Evolutionary conservation across 2,888 invertebrate species (phyloP).

Genomic region (Iselma pallidipennis): DNA sequence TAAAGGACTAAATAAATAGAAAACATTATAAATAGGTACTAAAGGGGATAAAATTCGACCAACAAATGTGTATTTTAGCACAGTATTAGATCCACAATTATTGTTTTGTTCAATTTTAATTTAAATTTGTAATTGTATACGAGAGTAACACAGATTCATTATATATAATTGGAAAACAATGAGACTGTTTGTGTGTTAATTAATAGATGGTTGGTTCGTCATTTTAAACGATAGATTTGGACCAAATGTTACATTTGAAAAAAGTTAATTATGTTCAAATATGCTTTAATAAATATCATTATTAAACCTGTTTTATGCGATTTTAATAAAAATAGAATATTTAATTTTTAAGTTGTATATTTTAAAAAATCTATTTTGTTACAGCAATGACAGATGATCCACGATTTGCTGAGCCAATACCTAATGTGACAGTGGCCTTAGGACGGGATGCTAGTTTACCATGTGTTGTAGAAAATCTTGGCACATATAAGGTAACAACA

Average conservation of each 20-base stretch:
- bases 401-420: slow-evolving; percentile 86
- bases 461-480: slow-evolving; percentile 88
- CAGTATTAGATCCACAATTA: background rate
- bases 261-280: background rate
- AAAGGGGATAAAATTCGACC: too few relatives aligned
- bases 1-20: too few relatives aligned
- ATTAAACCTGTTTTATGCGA: too few relatives aligned
- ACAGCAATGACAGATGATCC: slow-evolving; percentile 85
- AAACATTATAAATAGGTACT: too few relatives aligned
- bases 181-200: background rate
- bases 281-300: background rate
- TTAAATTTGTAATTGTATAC: background rate
- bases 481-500: slow-evolving; percentile 77
- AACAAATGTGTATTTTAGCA: background rate
- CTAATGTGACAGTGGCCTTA: slow-evolving; percentile 88
- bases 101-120: background rate
- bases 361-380: slow-evolving; percentile 43
- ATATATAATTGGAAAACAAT: background rate
- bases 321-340: too few relatives aligned
- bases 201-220: background rate
- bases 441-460: slow-evolving; percentile 88
- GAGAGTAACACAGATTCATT: background rate
- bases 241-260: background rate
- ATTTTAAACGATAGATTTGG: background rate
- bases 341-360: too few relatives aligned